A percentile compares a stretch with the other conserved stretches of the same genome.
Evolutionary conservation across 2,113 vertebrate genomes (phyloP).

Genomic region (Uria aalge): DNA sequence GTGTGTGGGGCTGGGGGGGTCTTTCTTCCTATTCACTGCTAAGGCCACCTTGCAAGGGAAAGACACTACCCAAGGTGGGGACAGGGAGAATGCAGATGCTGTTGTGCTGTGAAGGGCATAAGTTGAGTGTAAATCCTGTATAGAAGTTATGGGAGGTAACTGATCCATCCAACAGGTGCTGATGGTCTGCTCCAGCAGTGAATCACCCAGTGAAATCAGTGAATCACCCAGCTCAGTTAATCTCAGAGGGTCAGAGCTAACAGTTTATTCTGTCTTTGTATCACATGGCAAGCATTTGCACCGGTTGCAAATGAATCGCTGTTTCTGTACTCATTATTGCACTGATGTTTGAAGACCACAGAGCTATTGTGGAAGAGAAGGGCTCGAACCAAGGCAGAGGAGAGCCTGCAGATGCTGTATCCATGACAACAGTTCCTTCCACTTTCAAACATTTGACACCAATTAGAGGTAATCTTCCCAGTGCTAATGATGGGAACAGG

Average conservation of each 20-base stretch:
- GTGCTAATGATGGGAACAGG: background rate
- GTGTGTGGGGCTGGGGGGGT: background rate
- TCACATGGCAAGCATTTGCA: background rate
- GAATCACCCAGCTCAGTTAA: background rate
- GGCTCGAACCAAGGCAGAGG: background rate
- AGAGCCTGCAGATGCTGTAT: background rate
- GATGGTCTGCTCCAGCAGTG: background rate
- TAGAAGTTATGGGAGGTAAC: background rate
- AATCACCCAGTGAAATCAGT: background rate
- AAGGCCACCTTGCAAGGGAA: background rate
- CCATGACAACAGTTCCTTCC: background rate
- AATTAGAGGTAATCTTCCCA: background rate
- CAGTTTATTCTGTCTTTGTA: background rate
- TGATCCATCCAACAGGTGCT: background rate
- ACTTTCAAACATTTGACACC: background rate
- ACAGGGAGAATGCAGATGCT: background rate
- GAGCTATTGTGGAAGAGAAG: background rate
- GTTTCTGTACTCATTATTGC: background rate
- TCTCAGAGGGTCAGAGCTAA: background rate
- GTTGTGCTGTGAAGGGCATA: background rate
- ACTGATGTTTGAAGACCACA: background rate
- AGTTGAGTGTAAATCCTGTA: background rate
- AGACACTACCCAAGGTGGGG: background rate
- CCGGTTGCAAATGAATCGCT: rapidly evolving
- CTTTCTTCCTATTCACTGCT: background rate